Percentiles rank a stretch among this genome's conserved stretches.
Conservation (phyloP, 2,113 vertebrate species). For the Orycteropus afer region DNA sequence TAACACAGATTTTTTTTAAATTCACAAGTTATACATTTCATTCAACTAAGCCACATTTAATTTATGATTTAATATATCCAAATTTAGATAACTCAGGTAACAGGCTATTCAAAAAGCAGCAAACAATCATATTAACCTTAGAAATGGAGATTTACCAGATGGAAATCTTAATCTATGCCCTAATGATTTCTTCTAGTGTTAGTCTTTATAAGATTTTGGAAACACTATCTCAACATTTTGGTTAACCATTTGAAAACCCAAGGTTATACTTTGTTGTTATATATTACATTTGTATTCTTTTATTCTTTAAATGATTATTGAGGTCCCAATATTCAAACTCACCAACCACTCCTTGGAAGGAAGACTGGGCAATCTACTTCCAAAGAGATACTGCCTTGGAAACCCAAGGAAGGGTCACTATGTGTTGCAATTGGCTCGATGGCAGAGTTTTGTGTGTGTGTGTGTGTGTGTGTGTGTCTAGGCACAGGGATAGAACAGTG, state of each 20-base stretch:
- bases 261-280: background rate
- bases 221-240: constrained; percentile 30
- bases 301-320: background rate
- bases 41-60: constrained; percentile 50
- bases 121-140: constrained; percentile 57
- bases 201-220: constrained; percentile 5
- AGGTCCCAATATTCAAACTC: background rate
- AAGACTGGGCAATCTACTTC: too few species aligned
- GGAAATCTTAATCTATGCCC: constrained; percentile 47
- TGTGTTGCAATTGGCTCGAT: too few species aligned
- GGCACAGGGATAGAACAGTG: background rate
- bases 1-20: constrained; percentile 8
- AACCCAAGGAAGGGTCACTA: too few species aligned
- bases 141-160: constrained; percentile 62
- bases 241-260: constrained; percentile 42
- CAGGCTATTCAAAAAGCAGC: constrained; percentile 55
- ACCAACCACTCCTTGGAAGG: too few species aligned
- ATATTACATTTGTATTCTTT: background rate
- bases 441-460: too few species aligned
- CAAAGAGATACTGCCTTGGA: too few species aligned
- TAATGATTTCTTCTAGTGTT: constrained; percentile 42
- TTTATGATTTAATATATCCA: constrained; percentile 57
- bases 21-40: constrained; percentile 56
- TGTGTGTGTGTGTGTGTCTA: too few species aligned
- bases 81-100: constrained; percentile 45